Evolutionary conservation across 2,888 invertebrate genomes (phyloP).

Genomic region (Megaustenia siamemsis): DNA sequence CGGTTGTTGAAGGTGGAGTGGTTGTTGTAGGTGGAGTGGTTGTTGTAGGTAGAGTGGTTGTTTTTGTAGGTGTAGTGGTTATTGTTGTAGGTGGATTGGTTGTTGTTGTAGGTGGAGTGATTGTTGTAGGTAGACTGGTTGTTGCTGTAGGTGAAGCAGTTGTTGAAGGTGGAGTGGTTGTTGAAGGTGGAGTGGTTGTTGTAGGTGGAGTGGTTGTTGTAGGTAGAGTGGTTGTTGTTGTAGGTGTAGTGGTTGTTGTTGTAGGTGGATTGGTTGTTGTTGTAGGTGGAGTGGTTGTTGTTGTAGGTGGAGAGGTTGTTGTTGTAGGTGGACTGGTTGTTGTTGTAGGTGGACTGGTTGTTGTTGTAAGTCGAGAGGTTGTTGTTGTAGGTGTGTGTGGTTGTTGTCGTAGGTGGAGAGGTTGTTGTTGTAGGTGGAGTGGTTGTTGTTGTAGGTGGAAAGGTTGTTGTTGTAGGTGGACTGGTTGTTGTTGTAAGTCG

Average conservation of each 20-base stretch:
- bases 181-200: conserved; percentile 54
- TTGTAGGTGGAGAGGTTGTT: neutral
- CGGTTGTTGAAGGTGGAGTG: neutral
- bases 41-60: too few species aligned
- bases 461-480: neutral
- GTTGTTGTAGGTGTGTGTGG: neutral
- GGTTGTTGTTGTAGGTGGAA: conserved; percentile 54
- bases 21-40: too few species aligned
- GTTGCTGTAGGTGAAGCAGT: neutral
- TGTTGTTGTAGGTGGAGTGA: neutral
- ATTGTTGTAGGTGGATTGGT: neutral
- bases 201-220: neutral
- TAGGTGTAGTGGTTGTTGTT: too few species aligned
- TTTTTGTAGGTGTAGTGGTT: neutral
- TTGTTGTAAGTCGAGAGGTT: neutral
- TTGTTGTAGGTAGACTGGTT: neutral
- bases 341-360: neutral
- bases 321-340: neutral
- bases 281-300: too few species aligned
- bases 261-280: too few species aligned
- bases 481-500: neutral
- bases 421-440: neutral
- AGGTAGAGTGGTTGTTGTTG: neutral
- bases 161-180: neutral
- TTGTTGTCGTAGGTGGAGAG: neutral